Evolutionary conservation across 2,113 vertebrate genomes (phyloP).

Genomic region (Peromyscus polionotus): DNA sequence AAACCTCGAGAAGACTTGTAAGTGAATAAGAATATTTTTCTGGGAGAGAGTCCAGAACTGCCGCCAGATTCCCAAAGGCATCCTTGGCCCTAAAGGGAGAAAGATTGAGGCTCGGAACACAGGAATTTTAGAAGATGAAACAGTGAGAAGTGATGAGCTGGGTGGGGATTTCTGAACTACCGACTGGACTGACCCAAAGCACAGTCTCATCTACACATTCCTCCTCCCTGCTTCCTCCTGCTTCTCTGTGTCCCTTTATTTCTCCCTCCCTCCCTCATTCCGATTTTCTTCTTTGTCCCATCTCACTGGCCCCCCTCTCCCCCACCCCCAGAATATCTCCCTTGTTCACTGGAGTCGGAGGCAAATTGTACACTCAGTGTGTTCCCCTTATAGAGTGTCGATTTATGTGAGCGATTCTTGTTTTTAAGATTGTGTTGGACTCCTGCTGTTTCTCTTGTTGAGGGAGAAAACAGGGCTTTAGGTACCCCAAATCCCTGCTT

Average conservation of each 20-base stretch:
- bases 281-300: background rate
- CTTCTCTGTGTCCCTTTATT: background rate
- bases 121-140: constrained; percentile 37
- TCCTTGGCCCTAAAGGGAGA: constrained; percentile 12
- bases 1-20: constrained; percentile 34
- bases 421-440: background rate
- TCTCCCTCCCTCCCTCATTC: background rate
- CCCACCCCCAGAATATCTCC: no score
- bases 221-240: background rate
- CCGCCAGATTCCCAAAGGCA: constrained; percentile 54
- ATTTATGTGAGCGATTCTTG: background rate
- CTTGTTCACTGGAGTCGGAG: background rate
- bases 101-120: background rate
- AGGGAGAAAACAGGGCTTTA: background rate
- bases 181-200: rapidly evolving
- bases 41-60: constrained; percentile 29
- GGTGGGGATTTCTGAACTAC: constrained; percentile 8
- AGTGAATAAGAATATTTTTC: constrained; percentile 55
- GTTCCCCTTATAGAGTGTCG: background rate
- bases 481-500: background rate
- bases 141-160: background rate
- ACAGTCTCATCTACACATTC: background rate
- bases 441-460: background rate
- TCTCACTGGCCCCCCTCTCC: background rate
- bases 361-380: background rate